These are phyloP conservation scores for Hemiprocne comata DNA, from an alignment of 2,113 vertebrate genomes.

Conservation along the genomic window DNA sequence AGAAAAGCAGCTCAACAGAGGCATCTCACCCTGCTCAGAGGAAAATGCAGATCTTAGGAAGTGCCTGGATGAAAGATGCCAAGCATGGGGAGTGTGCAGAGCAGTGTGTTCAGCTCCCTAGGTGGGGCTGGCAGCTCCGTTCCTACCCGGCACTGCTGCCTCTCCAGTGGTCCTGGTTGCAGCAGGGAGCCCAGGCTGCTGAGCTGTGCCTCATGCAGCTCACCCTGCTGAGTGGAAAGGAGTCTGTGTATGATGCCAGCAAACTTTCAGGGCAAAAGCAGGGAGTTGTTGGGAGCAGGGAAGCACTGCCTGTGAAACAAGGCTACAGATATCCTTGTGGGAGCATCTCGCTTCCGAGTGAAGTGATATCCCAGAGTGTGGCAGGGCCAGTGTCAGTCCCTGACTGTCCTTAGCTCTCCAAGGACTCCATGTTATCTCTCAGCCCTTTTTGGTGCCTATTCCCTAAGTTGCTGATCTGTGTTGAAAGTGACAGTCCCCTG, in stretches of 20 bases:
- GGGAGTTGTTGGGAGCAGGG: neutral
- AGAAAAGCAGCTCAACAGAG: neutral
- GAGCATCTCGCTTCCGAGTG: neutral
- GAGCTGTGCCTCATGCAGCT: neutral
- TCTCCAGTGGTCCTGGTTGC: too few relatives aligned
- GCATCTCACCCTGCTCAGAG: neutral
- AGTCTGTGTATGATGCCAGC: neutral
- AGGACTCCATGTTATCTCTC: neutral
- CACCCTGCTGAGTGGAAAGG: neutral
- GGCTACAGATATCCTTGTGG: neutral
- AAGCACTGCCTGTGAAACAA: neutral
- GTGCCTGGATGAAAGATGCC: neutral
- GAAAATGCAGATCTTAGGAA: neutral
- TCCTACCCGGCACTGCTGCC: neutral
- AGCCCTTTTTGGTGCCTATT: neutral
- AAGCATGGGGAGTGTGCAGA: accelerated
- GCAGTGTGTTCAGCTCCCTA: neutral
- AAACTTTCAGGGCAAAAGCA: neutral
- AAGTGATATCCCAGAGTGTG: neutral
- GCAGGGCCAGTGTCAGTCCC: neutral
- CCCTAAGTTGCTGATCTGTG: accelerated
- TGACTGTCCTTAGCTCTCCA: neutral
- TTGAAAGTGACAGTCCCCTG: neutral
- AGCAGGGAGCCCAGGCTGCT: neutral
- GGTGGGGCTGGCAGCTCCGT: neutral